phyloP scores from a whole-genome alignment of 2,113 vertebrate genomes.

The Datnioides undecimradiatus region DNA sequence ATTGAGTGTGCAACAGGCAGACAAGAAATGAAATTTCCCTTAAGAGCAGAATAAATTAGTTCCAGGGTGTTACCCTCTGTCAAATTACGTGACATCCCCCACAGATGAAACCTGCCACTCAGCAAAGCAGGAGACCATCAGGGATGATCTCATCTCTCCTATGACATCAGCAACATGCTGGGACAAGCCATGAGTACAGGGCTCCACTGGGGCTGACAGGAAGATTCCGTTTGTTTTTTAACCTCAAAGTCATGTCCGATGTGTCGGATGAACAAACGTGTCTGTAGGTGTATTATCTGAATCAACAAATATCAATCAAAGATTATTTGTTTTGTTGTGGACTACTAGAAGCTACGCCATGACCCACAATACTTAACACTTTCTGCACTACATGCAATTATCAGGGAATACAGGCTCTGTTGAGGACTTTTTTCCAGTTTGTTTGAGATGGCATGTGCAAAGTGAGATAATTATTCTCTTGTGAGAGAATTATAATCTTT shows the following conservation, averaged over 20 bases:
- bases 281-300: no score
- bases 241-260: background rate
- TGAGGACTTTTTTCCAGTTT: background rate
- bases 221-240: conserved; percentile 10
- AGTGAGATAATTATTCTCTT: background rate
- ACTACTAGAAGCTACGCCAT: background rate
- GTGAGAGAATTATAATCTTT: no score
- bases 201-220: background rate
- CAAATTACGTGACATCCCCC: conserved; percentile 48
- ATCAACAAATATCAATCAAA: background rate
- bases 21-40: conserved; percentile 65
- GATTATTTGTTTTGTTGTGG: background rate
- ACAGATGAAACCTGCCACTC: conserved; percentile 72
- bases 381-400: background rate
- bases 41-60: conserved; percentile 78
- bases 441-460: background rate
- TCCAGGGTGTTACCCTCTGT: conserved; percentile 57
- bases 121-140: conserved; percentile 44
- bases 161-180: conserved; percentile 20
- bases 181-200: conserved; percentile 4
- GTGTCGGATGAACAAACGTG: no score
- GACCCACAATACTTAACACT: background rate
- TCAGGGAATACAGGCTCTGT: no score
- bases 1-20: conserved; percentile 62
- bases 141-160: conserved; percentile 58